Percentiles rank a stretch among this genome's conserved stretches.
phyloP scores from a whole-genome alignment of 2,113 vertebrate genomes.

The Capreolus pygargus region DNA sequence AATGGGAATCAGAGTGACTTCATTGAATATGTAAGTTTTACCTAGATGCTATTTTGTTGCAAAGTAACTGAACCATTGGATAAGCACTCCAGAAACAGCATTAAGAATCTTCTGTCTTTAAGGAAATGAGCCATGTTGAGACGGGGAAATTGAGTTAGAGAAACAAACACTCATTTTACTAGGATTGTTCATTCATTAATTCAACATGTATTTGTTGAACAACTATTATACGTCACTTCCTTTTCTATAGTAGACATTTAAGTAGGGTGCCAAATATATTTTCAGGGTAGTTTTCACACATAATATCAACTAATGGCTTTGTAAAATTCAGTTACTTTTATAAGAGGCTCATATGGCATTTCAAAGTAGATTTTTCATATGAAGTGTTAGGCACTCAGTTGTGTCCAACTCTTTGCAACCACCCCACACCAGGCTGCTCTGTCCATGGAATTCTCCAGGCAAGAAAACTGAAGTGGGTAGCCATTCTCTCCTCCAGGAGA shows the following conservation, averaged over 20 bases:
- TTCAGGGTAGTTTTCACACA: not conserved
- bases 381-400: not conserved
- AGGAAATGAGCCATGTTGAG: not conserved
- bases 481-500: not conserved
- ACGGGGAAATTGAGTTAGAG: not conserved
- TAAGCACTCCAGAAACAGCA: not conserved
- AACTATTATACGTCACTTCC: not conserved
- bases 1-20: not conserved
- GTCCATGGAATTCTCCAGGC: not conserved
- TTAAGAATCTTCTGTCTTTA: not conserved
- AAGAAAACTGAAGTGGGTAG: not conserved
- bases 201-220: conserved; percentile 22
- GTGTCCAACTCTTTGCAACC: not conserved
- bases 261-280: not conserved
- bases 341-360: not conserved
- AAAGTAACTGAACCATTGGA: not conserved
- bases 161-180: not conserved
- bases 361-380: not conserved
- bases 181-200: not conserved
- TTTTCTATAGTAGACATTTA: not conserved
- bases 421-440: not conserved
- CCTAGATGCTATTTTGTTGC: not conserved
- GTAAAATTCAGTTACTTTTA: not conserved
- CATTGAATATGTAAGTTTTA: not conserved
- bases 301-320: not conserved